Evolutionary conservation across 2,888 invertebrate genomes (phyloP).

Genomic region (Mellilla xanthometata): DNA sequence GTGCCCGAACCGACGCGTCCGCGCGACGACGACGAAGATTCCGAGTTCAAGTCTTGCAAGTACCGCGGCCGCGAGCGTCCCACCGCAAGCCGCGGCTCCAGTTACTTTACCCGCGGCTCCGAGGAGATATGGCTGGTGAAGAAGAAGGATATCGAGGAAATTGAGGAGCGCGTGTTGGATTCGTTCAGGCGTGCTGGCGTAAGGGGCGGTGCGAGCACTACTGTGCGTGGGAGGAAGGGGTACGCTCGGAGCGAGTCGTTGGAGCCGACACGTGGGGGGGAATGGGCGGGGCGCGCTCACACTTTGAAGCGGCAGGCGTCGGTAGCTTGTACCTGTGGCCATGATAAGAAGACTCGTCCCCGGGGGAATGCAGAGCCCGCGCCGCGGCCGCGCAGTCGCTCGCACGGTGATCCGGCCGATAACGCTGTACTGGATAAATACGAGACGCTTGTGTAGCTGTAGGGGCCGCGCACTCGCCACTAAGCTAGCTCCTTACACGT

Average conservation of each 20-base stretch:
- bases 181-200: constrained; percentile 61
- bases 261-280: constrained; percentile 63
- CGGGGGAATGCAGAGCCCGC: constrained; percentile 54
- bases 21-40: constrained; percentile 60
- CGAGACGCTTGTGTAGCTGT: constrained; percentile 70
- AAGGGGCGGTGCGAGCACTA: constrained; percentile 45
- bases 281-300: constrained; percentile 48
- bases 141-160: constrained; percentile 77
- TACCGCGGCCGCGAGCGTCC: constrained; percentile 65
- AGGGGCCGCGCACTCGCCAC: neutral
- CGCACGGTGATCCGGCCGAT: constrained; percentile 66
- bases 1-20: constrained; percentile 35
- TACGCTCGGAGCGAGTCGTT: constrained; percentile 72
- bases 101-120: constrained; percentile 73
- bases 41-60: constrained; percentile 66
- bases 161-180: constrained; percentile 72
- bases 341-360: constrained; percentile 69
- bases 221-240: constrained; percentile 59
- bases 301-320: constrained; percentile 71
- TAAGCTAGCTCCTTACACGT: too few relatives aligned
- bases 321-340: constrained; percentile 74
- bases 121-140: constrained; percentile 80
- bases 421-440: constrained; percentile 76
- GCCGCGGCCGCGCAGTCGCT: constrained; percentile 61
- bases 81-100: constrained; percentile 71